These are phyloP conservation scores for Fratercula arctica DNA, from an alignment of 2,797 vertebrate species.

Conservation along the genomic window DNA sequence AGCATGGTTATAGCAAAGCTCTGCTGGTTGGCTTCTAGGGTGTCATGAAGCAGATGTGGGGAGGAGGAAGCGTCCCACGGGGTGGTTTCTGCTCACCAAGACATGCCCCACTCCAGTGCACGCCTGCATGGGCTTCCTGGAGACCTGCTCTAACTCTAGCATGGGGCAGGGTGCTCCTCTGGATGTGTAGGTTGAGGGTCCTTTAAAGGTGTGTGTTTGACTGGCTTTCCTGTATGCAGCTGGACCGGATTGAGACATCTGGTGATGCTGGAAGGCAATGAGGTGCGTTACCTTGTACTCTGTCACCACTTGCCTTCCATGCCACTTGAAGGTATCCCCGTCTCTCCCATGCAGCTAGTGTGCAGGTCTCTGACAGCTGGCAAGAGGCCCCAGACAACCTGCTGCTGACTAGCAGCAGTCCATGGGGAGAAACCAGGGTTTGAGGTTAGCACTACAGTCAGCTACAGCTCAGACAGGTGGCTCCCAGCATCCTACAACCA, in stretches of 20 bases:
- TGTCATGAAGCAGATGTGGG: not conserved
- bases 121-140: not conserved
- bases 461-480: not conserved
- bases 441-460: not conserved
- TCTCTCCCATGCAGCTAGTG: not conserved
- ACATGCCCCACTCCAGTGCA: fast-evolving
- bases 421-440: not conserved
- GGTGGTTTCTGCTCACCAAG: not conserved
- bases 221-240: not conserved
- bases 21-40: not conserved
- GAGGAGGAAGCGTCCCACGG: fast-evolving
- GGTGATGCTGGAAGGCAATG: not conserved
- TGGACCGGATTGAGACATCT: not conserved
- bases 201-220: not conserved
- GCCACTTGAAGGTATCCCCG: not conserved
- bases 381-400: not conserved
- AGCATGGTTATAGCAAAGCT: not conserved
- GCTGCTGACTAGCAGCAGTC: not conserved
- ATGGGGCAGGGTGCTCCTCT: not conserved
- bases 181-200: not conserved
- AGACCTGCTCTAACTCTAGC: not conserved
- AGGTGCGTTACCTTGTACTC: not conserved
- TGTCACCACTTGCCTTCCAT: not conserved
- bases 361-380: not conserved
- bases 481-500: not conserved